Evolutionary conservation across 2,888 invertebrate species (phyloP), one percentile per base, ranked within the genome.

Genomic region (Arctia plantaginis): DNA sequence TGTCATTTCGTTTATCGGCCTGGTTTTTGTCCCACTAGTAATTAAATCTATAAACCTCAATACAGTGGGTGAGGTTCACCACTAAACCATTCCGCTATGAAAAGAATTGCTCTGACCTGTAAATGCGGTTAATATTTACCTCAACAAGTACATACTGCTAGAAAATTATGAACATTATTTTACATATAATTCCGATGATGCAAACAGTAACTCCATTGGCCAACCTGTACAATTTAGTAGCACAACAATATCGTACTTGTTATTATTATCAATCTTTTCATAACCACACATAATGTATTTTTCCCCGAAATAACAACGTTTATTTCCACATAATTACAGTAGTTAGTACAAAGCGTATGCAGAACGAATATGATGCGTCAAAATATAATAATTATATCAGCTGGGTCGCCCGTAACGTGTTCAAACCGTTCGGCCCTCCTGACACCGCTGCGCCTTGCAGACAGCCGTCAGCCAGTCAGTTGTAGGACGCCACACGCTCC

Each of bases 401-500:
- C 88, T 87, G 87, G 85, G 88, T 87, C 64, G 87, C 88, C 71
- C 51, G 71, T 91, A 91, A 93, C 91, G 92, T 93, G 92, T 90
- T 87, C 85, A 91, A 93, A 91, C 92, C 93, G 92, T 90, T 87
- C 86, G 82, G 83, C 82, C 81, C 82, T 78, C 71, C 74, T 62
- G 73, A 71, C 71, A 65, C 47, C 65, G 69, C 51, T 66, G 44
- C 68, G 65, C 23, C 65, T 77, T 76, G 77, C 80, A 78, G 81
- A 81, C 82, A 76, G 33, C 27, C 35, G 68, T 51, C 68, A 44
- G 73, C 80, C 84, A 82, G 87, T 84, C 93, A 93, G 94, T 93
- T 89, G 90, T 84, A 88, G 86, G 91, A 84, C 92, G 92, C 85
- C 91, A 82, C 78, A 80, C 89, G 89, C 86, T 89, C 76, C 86